These are phyloP conservation scores for Perca schrenkii DNA, from an alignment of 2,113 vertebrate genomes.

Conservation along the genomic window DNA sequence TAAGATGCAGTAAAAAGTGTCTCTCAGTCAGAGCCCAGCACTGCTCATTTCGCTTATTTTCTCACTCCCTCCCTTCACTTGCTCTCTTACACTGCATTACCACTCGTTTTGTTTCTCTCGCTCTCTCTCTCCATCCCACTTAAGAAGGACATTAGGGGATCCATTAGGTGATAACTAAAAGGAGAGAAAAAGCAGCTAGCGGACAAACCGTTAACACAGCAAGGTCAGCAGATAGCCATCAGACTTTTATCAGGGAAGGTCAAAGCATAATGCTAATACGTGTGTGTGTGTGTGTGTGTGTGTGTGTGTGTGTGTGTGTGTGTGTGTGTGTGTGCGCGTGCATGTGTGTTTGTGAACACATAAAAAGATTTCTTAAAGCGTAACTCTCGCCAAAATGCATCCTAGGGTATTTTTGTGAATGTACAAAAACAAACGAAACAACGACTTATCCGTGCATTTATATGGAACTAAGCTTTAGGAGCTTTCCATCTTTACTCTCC, in stretches of 20 bases:
- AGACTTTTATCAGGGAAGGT: conserved; percentile 62
- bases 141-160: conserved; percentile 32
- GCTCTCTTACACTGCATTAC: neutral
- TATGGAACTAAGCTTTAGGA: too few relatives aligned
- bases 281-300: neutral
- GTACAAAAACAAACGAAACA: too few relatives aligned
- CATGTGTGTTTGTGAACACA: neutral
- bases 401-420: too few relatives aligned
- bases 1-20: conserved; percentile 47
- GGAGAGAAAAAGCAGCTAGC: conserved; percentile 33
- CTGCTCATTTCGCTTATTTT: neutral
- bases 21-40: conserved; percentile 23
- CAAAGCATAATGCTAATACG: conserved; percentile 49
- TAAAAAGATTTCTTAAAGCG: conserved; percentile 15
- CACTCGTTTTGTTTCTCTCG: neutral
- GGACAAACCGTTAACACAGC: conserved; percentile 66
- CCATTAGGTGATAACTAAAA: conserved; percentile 38
- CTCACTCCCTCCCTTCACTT: neutral
- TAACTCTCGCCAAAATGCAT: too few relatives aligned
- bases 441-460: too few relatives aligned
- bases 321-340: neutral
- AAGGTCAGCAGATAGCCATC: conserved; percentile 73
- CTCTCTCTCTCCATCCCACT: neutral
- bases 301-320: neutral
- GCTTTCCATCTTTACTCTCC: too few relatives aligned